Percentiles rank a stretch among this genome's conserved stretches.
phyloP scores from a whole-genome alignment of 2,797 vertebrate genomes.

The Denticeps clupeoides region DNA sequence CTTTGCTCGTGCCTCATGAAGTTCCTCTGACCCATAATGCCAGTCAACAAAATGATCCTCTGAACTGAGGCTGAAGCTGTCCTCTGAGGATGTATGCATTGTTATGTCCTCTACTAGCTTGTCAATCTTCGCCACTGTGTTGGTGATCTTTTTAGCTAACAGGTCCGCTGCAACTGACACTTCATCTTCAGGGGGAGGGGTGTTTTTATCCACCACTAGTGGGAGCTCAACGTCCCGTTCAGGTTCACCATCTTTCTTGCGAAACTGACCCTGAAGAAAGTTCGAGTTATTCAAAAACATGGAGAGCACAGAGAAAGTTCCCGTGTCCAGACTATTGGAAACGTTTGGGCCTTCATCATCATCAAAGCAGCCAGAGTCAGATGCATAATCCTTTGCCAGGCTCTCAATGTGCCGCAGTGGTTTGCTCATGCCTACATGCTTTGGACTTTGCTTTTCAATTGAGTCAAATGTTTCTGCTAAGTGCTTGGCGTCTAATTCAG shows the following conservation, averaged over 20 bases:
- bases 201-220: conserved; percentile 49
- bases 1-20: conserved; percentile 73
- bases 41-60: conserved; percentile 90
- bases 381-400: conserved; percentile 89
- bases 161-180: conserved; percentile 75
- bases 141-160: conserved; percentile 82
- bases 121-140: conserved; percentile 89
- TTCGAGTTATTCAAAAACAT: conserved; percentile 84
- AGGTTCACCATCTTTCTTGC: conserved; percentile 63
- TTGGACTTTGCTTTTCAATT: conserved; percentile 80
- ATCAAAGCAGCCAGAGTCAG: conserved; percentile 92
- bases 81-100: conserved; percentile 91
- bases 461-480: conserved; percentile 84
- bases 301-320: conserved; percentile 80
- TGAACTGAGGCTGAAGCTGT: conserved; percentile 93
- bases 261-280: conserved; percentile 76
- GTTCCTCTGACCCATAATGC: conserved; percentile 71
- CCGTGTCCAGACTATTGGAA: conserved; percentile 73
- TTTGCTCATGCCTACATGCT: conserved; percentile 69
- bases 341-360: conserved; percentile 86
- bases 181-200: conserved; percentile 49
- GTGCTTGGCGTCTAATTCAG: conserved; percentile 86
- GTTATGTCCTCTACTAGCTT: conserved; percentile 91
- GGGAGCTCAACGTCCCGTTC: conserved; percentile 61
- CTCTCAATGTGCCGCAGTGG: conserved; percentile 80